Conservation (phyloP, 2,113 vertebrate species). For the Albula glossodonta region DNA sequence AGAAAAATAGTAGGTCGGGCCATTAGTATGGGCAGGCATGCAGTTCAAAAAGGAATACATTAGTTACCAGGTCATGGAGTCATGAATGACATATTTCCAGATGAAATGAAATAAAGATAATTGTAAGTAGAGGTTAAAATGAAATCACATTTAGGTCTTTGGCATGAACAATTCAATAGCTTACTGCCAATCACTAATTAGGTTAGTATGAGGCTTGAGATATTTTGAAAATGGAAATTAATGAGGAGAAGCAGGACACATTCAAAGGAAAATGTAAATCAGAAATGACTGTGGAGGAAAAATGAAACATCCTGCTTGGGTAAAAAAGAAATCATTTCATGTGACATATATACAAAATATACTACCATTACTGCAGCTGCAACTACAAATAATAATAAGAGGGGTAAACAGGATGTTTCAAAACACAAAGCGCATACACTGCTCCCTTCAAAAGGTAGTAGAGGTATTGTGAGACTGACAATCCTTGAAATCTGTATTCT, state of each 20-base stretch:
- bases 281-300: neutral
- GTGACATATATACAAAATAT: too few relatives aligned
- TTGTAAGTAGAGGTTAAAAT: neutral
- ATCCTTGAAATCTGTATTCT: neutral
- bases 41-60: neutral
- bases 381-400: too few relatives aligned
- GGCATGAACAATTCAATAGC: neutral
- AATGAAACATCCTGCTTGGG: neutral
- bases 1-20: neutral
- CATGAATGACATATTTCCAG: neutral
- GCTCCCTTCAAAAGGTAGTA: constrained; percentile 40
- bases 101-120: neutral
- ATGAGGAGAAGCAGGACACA: neutral
- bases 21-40: neutral
- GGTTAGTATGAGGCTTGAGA: neutral
- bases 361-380: too few relatives aligned
- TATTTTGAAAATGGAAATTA: neutral
- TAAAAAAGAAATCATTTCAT: neutral
- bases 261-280: neutral
- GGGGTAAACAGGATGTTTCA: too few relatives aligned
- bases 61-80: neutral
- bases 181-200: neutral
- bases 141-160: neutral
- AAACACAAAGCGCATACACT: neutral
- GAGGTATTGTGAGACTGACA: constrained; percentile 41